Evolutionary conservation across 2,888 invertebrate species (phyloP).

Genomic region (Spilarctia lutea): DNA sequence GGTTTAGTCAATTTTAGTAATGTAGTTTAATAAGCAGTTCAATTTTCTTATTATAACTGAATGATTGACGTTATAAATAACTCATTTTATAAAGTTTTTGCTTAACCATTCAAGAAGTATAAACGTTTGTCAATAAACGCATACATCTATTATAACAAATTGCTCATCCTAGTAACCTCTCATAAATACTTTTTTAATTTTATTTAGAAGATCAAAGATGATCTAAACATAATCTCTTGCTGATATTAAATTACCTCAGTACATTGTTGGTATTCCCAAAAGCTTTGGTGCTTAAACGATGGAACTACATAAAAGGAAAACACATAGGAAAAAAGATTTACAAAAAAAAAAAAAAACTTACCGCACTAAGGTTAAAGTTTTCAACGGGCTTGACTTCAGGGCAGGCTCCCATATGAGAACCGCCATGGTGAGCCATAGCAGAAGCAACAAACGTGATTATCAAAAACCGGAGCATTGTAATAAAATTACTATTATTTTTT

Average conservation of each 20-base stretch:
- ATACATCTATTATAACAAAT: no score
- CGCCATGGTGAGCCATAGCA: conserved; percentile 54
- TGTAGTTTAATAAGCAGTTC: background rate
- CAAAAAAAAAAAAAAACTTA: conserved; percentile 51
- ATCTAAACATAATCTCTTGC: background rate
- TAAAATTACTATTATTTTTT: conserved; percentile 9
- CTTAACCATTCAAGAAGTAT: no score
- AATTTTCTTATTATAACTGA: background rate
- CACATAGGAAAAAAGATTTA: background rate
- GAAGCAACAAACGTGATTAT: conserved; percentile 64
- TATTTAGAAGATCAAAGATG: background rate
- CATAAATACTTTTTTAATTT: background rate
- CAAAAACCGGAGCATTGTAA: conserved; percentile 65
- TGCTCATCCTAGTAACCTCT: no score
- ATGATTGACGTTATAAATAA: background rate
- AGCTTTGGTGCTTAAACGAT: background rate
- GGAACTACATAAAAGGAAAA: background rate
- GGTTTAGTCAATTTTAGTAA: background rate
- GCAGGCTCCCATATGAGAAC: conserved; percentile 69
- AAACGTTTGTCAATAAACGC: no score
- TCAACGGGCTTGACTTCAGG: conserved; percentile 70
- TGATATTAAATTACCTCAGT: background rate
- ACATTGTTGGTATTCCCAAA: background rate
- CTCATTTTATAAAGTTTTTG: no score
- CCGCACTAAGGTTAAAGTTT: conserved; percentile 71